phyloP scores from a whole-genome alignment of 2,113 vertebrate genomes.

The Seriola aureovittata region DNA sequence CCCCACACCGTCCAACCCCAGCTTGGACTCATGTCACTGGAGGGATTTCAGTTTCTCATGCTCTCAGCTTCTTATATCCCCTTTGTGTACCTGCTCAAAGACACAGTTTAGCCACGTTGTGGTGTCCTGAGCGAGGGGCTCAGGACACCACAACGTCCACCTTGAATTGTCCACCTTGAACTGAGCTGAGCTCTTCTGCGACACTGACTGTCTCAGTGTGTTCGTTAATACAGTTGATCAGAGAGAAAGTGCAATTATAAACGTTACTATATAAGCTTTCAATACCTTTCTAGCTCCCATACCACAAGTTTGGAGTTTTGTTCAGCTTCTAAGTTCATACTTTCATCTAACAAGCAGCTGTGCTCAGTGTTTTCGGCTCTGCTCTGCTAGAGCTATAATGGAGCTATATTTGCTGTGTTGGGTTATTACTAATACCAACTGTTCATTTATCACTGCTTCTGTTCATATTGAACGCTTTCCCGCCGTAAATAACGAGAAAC shows the following conservation, averaged over 20 bases:
- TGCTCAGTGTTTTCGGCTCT: not conserved
- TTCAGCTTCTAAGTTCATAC: not conserved
- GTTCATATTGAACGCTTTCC: not conserved
- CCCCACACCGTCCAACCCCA: not conserved
- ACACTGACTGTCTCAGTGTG: too few species aligned
- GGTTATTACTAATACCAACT: not conserved
- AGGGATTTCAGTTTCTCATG: slow-evolving; percentile 27
- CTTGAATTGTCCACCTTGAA: too few species aligned
- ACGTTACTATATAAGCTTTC: too few species aligned
- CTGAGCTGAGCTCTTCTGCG: too few species aligned
- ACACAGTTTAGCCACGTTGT: not conserved
- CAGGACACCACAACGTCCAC: too few species aligned
- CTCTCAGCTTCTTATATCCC: not conserved
- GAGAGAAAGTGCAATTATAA: too few species aligned
- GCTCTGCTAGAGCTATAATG: not conserved
- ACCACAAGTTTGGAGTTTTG: not conserved
- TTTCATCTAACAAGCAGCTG: not conserved
- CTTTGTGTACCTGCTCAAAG: not conserved
- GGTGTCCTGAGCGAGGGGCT: not conserved
- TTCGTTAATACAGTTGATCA: too few species aligned
- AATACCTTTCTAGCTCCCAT: too few species aligned
- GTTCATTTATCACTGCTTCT: not conserved
- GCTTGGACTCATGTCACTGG: not conserved
- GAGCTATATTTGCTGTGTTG: not conserved
- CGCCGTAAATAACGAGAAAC: not conserved